These are phyloP conservation scores for Achlya flavicornis DNA, from an alignment of 2,888 invertebrate species.

Conservation along the genomic window DNA sequence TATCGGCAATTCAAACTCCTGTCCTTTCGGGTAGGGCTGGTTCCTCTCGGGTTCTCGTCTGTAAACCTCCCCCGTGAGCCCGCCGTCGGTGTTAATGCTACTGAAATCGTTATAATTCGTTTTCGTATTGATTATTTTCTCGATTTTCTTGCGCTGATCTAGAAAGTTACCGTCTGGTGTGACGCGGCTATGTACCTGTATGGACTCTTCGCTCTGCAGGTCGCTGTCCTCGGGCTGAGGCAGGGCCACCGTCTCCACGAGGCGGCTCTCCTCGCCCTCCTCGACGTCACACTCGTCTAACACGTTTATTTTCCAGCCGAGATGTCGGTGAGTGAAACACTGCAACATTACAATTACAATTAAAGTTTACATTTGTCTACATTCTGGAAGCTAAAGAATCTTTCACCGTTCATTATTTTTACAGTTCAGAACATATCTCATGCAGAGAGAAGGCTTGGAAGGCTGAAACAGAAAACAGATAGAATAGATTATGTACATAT, in stretches of 20 bases:
- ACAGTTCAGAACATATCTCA: constrained; percentile 62
- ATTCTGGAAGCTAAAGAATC: constrained; percentile 21
- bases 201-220: constrained; percentile 80
- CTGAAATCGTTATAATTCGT: constrained; percentile 80
- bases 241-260: constrained; percentile 68
- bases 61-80: constrained; percentile 62
- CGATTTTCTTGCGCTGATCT: constrained; percentile 69
- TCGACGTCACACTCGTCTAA: constrained; percentile 89
- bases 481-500: constrained; percentile 74
- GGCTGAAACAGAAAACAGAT: constrained; percentile 83
- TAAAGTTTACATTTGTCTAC: constrained; percentile 16
- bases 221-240: constrained; percentile 34
- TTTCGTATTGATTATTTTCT: constrained; percentile 79
- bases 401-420: constrained; percentile 59
- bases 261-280: constrained; percentile 81
- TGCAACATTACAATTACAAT: constrained; percentile 69
- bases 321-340: constrained; percentile 96
- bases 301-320: constrained; percentile 98
- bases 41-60: constrained; percentile 22
- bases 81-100: constrained; percentile 59
- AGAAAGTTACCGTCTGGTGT: constrained; percentile 84
- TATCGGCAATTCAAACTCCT: constrained; percentile 77
- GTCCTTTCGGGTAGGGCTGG: constrained; percentile 43
- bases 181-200: constrained; percentile 86
- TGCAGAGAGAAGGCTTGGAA: constrained; percentile 78